Base-by-base conservation (phyloP, 2,797 vertebrate genomes). In the Sparidentex hasta region DNA sequence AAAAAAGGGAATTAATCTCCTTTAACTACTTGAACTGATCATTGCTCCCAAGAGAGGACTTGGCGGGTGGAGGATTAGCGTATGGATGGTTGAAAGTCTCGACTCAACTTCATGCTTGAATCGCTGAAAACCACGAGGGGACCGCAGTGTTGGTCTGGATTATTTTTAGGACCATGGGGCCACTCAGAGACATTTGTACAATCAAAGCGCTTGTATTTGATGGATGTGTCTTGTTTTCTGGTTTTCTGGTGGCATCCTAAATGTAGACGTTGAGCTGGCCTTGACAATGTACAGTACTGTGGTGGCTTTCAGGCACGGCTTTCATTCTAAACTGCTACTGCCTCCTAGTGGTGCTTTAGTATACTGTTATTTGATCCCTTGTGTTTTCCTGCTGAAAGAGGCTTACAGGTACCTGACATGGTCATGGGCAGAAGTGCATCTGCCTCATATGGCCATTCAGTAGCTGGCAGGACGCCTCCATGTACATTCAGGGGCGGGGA, bases 1-100 rank as follows among this genome's bases (percentile, higher is more conserved):
- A 82, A 82, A 33, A 82, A 33, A 82, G 70, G 38, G 58, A 92
- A 93, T 91, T 69, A 87, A 94, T 94, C 91, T 93, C 80, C 81
- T 91, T 87, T 87, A 92, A 87, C 77, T 78, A 80, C 84, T 88
- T 79, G 51, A 88, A 88, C 73, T 64, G 66, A 83, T 43, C 43
- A 58, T 87, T 75, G 72, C 81, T 87, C 88, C 71, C 78, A 43
- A 44, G 84, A 87, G 87, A 75, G 75, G 56, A n/a, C 43, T 25
- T 47, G 51, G 54, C 50, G 12, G 61, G 61, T 68, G 58, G 52
- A 57, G 69, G 75, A 91, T 92, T 88, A 90, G 74, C 78, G 78
- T 75, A 73, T 71, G 72, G 65, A 80, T 57, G 46, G 77, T 78
- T 86, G 64, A 82, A 82, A 65, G 69, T 23, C 55, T 69, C 51